phyloP scores from a whole-genome alignment of 1,140 invertebrate species.

The Phenacoccus solenopsis region DNA sequence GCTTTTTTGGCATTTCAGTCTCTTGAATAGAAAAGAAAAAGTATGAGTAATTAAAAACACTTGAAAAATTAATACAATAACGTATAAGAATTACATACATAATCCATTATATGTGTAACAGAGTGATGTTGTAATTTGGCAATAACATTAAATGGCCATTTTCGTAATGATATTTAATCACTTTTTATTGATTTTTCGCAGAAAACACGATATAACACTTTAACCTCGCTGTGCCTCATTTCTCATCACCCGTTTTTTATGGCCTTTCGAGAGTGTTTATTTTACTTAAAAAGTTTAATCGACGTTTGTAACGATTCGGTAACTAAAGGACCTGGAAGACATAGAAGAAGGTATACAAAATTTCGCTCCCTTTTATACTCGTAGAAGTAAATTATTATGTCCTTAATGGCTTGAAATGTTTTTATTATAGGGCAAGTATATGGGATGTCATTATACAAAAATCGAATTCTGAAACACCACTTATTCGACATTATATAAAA shows the following conservation, averaged over 20 bases:
- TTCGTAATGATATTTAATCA: background rate
- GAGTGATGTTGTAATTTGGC: no score
- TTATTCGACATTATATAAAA: slow-evolving; percentile 86
- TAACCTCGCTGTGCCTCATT: slow-evolving; percentile 93
- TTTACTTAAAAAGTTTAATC: slow-evolving; percentile 86
- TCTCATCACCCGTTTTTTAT: slow-evolving; percentile 99
- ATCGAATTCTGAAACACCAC: slow-evolving; percentile 62
- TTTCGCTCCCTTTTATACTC: background rate
- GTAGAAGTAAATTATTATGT: slow-evolving; percentile 7
- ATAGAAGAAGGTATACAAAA: background rate
- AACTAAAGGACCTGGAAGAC: background rate
- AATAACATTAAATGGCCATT: no score
- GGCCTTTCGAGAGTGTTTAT: slow-evolving; percentile 92
- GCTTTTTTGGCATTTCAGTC: no score
- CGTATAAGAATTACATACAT: no score
- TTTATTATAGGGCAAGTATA: slow-evolving; percentile 69
- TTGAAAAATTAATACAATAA: no score
- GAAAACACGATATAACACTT: slow-evolving; percentile 42
- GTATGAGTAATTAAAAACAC: no score
- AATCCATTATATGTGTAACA: no score
- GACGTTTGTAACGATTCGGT: slow-evolving; percentile 91
- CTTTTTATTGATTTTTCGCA: slow-evolving; percentile 1
- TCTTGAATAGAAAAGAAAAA: no score
- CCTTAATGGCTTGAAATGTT: no score
- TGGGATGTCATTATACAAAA: slow-evolving; percentile 74